Percentiles rank a stretch among this genome's conserved stretches.
phyloP scores from a whole-genome alignment of 1,140 invertebrate species.

The Apis dorsata region DNA sequence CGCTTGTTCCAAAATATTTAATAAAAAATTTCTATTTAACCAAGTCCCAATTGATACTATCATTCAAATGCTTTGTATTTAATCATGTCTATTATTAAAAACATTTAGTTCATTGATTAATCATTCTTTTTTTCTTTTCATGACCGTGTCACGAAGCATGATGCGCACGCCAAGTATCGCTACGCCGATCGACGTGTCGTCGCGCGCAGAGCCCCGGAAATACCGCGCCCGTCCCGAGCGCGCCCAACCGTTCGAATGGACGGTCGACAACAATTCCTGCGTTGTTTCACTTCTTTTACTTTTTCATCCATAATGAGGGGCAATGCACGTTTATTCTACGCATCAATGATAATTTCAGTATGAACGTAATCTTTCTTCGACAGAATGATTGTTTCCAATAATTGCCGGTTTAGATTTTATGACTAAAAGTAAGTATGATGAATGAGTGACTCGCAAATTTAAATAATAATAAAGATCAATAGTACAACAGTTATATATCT shows the following conservation, averaged over 20 bases:
- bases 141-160: conserved; percentile 47
- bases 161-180: conserved; percentile 58
- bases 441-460: background rate
- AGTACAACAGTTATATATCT: background rate
- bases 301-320: conserved; percentile 7
- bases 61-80: background rate
- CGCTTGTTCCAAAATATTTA: background rate
- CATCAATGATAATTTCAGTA: background rate
- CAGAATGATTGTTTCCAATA: background rate
- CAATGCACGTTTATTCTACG: background rate
- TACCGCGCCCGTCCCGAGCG: conserved; percentile 76
- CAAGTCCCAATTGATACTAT: background rate
- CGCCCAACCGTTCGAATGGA: conserved; percentile 74
- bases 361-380: background rate
- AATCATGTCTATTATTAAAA: background rate
- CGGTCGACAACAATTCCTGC: conserved; percentile 52
- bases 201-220: conserved; percentile 75
- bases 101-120: background rate
- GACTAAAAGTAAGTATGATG: no score
- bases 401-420: background rate
- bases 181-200: conserved; percentile 67
- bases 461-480: conserved; percentile 13
- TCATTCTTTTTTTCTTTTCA: background rate
- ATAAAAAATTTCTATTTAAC: no score
- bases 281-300: conserved; percentile 44